Conservation (phyloP, 2,888 invertebrate genomes). For the Deroplatys truncata region DNA sequence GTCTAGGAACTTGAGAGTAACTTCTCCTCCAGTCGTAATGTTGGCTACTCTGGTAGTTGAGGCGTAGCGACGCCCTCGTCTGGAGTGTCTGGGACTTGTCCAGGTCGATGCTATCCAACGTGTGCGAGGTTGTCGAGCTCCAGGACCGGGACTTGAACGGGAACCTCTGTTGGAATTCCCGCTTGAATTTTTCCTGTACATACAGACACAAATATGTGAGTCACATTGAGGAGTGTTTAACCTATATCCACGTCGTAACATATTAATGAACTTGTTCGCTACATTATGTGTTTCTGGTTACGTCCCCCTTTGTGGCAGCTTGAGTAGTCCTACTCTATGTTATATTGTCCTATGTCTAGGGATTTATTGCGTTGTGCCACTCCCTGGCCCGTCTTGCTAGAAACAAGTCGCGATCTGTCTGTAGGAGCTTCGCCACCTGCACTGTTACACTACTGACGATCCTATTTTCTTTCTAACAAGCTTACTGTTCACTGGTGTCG, state of each 20-base stretch:
- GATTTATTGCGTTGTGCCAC: too few relatives aligned
- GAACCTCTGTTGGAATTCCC: conserved; percentile 69
- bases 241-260: not conserved
- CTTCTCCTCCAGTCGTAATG: conserved; percentile 29
- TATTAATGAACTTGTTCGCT: too few relatives aligned
- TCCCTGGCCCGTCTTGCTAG: too few relatives aligned
- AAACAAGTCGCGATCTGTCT: too few relatives aligned
- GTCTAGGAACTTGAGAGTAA: conserved; percentile 22
- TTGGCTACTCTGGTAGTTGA: conserved; percentile 16
- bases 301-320: too few relatives aligned
- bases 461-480: too few relatives aligned
- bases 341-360: too few relatives aligned
- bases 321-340: too few relatives aligned
- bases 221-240: not conserved
- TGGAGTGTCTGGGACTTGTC: conserved; percentile 37
- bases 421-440: too few relatives aligned
- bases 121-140: conserved; percentile 35
- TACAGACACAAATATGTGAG: conserved; percentile 22
- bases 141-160: conserved; percentile 49
- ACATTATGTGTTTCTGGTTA: too few relatives aligned
- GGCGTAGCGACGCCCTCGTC: conserved; percentile 13
- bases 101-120: conserved; percentile 38
- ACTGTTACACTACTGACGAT: too few relatives aligned
- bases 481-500: too few relatives aligned
- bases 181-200: conserved; percentile 72